phyloP scores from a whole-genome alignment of 2,888 invertebrate genomes.

The Aphidius colemani region DNA sequence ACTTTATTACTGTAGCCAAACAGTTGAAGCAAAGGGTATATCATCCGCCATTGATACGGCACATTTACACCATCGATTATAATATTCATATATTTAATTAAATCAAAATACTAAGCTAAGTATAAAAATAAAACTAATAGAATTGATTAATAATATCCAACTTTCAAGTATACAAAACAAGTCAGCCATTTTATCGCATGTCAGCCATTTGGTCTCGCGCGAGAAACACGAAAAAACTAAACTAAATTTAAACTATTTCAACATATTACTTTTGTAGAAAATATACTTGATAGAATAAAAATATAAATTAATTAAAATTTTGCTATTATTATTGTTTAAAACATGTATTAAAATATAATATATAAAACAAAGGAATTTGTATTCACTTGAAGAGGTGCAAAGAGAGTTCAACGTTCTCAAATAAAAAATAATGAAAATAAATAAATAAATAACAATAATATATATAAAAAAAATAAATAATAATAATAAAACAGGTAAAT shows the following conservation, averaged over 20 bases:
- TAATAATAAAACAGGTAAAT: too few species aligned
- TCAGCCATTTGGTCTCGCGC: neutral
- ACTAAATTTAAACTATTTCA: neutral
- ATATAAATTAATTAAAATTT: too few species aligned
- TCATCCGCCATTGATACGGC: constrained; percentile 56
- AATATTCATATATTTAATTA: too few species aligned
- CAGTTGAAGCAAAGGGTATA: constrained; percentile 35
- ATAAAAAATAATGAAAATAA: neutral
- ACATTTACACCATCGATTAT: neutral
- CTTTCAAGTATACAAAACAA: neutral
- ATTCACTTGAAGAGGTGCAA: neutral
- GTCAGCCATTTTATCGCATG: constrained; percentile 6
- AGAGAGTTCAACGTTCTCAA: neutral
- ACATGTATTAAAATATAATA: neutral
- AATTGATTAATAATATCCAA: neutral
- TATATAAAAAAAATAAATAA: neutral
- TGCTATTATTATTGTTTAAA: too few species aligned
- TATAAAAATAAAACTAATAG: too few species aligned
- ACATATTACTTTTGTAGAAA: too few species aligned
- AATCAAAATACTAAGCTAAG: too few species aligned
- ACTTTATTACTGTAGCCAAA: constrained; percentile 16
- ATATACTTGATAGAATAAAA: too few species aligned
- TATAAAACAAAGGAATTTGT: too few species aligned
- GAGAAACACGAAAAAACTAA: neutral
- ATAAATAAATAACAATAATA: neutral